Base-by-base conservation (phyloP, 2,113 vertebrate species). In the Thomomys bottae region DNA sequence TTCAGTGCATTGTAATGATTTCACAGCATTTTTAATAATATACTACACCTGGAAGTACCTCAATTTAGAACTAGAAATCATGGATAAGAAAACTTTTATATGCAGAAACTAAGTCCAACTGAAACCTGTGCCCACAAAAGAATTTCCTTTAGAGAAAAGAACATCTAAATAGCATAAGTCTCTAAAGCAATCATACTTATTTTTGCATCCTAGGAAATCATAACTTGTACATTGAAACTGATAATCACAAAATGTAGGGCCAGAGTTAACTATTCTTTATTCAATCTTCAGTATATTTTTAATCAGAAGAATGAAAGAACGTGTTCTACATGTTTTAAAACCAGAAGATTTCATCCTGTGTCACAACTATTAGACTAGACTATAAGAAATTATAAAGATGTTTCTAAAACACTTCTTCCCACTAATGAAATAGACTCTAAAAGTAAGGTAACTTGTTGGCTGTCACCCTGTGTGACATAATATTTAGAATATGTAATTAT, bases 71-170 rank as follows among this genome's bases (percentile, higher is more conserved):
- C 32, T 71, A 42, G 84, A 85, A 94, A 91, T 89, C 61, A 63
- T 82, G 40, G 38, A 40, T 92, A 66, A 95, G 80, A 94, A 90
- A 93, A 71, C 72, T 30, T 28, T 84, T 88, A 40, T 38, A 81
- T 32, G 54, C 83, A 92, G 91, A 93, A 86, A 66, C 49, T 88
- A 84, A 87, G 45, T 7, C 12, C 30, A 78, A 30, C 11, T 40
- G 63, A 89, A 93, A 38, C 38, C 23, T 49, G 0, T 83, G 30
- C 42, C 40, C n/a, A 0, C 64, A 64, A 18, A 71, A 45, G 76
- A 66, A 76, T 87, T 87, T 89, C 49, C 42, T 72, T 87, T 67
- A 82, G 40, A 77, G 42, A 77, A 80, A 36, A 32, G 71, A 85
- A 12, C 59, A 17, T 54, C 73, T 40, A 15, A 57, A 8, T 71